phyloP scores from a whole-genome alignment of 2,888 invertebrate genomes.

The Gastracanthus pulcherrimus region DNA sequence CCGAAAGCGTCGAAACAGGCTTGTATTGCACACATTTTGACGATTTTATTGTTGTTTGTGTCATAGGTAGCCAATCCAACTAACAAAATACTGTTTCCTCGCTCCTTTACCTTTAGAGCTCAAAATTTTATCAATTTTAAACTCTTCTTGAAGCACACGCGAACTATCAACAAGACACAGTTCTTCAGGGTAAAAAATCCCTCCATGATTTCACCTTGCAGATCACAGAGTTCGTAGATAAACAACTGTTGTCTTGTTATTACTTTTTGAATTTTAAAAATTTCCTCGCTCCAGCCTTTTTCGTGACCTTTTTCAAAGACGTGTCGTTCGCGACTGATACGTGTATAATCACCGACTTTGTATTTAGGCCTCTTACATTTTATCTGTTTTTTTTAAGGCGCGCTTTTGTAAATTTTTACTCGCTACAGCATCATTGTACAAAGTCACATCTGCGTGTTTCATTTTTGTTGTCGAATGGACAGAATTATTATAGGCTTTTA shows the following conservation, averaged over 20 bases:
- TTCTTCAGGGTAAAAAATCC: not conserved
- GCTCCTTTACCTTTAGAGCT: too few species aligned
- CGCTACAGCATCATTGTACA: not conserved
- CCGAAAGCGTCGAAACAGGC: not conserved
- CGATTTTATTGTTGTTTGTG: not conserved
- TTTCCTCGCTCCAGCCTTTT: not conserved
- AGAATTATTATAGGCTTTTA: conserved; percentile 51
- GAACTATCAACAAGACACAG: not conserved
- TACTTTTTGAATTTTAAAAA: not conserved
- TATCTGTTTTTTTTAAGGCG: too few species aligned
- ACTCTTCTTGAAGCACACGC: too few species aligned
- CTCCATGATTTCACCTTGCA: not conserved
- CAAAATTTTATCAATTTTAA: too few species aligned
- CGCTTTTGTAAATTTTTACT: not conserved
- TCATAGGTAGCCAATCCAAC: too few species aligned
- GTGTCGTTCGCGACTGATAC: too few species aligned
- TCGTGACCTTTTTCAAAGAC: not conserved
- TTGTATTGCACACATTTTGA: not conserved
- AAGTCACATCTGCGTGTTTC: not conserved
- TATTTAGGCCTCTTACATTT: too few species aligned
- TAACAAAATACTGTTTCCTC: too few species aligned
- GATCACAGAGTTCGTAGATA: not conserved
- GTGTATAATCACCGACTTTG: too few species aligned
- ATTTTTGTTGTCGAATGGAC: conserved; percentile 28
- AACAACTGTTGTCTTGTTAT: not conserved